Evolutionary conservation across 1,140 invertebrate genomes (phyloP), one percentile per base, ranked within the genome.

Genomic region (Bombyx mori): DNA sequence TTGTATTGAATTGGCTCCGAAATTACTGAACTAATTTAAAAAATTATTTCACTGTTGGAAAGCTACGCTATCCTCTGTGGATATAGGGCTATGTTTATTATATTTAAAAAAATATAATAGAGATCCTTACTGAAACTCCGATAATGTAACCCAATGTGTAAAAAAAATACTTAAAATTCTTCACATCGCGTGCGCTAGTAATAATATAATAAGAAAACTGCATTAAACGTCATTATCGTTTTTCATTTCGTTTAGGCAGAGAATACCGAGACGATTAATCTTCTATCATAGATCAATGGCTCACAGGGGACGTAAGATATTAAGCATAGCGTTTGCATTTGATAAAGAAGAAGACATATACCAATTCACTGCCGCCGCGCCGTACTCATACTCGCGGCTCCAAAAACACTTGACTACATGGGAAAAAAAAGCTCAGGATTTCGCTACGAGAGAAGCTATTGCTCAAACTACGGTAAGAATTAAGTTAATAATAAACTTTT

Each of bases 301-400:
- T 61, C 98, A 99, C 82, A 92, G 94, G 57, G 94, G 96, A 56
- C 94, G 98, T 61, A 97, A 98, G 78, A 94, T 99, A 6, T 90
- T 99, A 22, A 98, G 96, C 65, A 95, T 99, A 83, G 93, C 96
- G 0, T 98, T 99, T 79, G 93, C 93, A 18, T 99, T 99, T 77
- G 97, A 99, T 88, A 91, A 92, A 52, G 97, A 98, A 82, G 96
- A 98, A 73, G 93, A 95, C 63, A 91, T 97, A 2, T 99, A 98
- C 77, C 97, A 99, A 76, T 99, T 99, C 89, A 91, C 95, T 1
- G 91, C 98, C 68, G 94, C 93, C 8, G 96, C 94, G 68, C 98
- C 98, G 0, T 99, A 99, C 82, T 97, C 97, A 1, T 99, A 99
- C 88, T 94, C 96, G 1, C 89, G 95, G 50, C 89, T 96, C 56